Evolutionary conservation across 1,140 invertebrate genomes (phyloP).

Genomic region (Ostrea edulis): DNA sequence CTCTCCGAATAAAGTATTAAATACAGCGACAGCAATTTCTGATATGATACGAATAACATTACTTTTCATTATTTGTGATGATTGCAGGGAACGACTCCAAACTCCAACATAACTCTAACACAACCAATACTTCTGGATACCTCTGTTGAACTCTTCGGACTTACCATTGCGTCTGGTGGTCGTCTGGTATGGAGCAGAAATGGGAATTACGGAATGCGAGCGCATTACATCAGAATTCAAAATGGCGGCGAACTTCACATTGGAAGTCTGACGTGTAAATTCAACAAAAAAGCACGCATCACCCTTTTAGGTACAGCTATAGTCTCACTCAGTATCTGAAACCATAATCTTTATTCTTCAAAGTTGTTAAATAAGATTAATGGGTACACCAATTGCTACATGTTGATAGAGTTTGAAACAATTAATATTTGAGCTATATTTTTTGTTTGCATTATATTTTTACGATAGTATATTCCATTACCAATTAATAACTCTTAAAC

Average conservation of each 20-base stretch:
- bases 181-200: slow-evolving; percentile 14
- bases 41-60: background rate
- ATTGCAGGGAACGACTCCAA: background rate
- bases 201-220: background rate
- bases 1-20: background rate
- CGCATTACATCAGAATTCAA: slow-evolving; percentile 31
- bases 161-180: slow-evolving; percentile 25
- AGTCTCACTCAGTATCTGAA: too few species aligned
- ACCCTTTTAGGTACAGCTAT: slow-evolving; percentile 32
- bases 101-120: background rate
- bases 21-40: background rate
- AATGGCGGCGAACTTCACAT: slow-evolving; percentile 33
- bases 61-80: too few species aligned
- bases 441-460: too few species aligned
- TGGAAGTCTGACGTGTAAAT: background rate
- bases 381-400: background rate
- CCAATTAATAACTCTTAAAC: background rate
- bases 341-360: too few species aligned
- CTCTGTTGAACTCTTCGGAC: slow-evolving; percentile 9
- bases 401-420: background rate
- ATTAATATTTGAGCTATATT: background rate
- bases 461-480: background rate
- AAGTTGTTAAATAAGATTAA: too few species aligned
- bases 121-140: slow-evolving; percentile 26
- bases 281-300: slow-evolving; percentile 11